Evolutionary conservation across 2,113 vertebrate genomes (phyloP).

Genomic region (Caloenas nicobarica): DNA sequence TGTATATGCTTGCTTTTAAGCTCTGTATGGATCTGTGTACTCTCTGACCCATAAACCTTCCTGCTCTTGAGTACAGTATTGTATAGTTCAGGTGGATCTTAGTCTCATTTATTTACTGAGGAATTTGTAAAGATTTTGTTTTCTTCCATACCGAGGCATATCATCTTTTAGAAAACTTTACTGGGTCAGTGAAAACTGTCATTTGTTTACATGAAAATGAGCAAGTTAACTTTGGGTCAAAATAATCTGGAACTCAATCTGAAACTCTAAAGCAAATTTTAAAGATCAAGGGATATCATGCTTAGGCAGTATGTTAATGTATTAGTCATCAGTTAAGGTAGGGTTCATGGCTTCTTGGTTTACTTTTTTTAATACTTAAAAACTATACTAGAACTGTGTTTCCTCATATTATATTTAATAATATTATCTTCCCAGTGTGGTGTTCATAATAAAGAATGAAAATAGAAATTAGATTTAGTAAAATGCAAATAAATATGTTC

Average conservation of each 20-base stretch:
- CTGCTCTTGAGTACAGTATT: background rate
- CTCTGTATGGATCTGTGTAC: background rate
- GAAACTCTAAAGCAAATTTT: background rate
- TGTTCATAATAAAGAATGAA: background rate
- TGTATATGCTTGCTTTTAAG: background rate
- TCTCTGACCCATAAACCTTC: background rate
- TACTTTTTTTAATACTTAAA: background rate
- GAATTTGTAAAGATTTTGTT: background rate
- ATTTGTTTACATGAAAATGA: background rate
- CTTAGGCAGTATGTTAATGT: background rate
- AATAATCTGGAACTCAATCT: background rate
- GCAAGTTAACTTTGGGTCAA: background rate
- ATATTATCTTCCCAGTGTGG: background rate
- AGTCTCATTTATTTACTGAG: background rate
- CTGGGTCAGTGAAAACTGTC: background rate
- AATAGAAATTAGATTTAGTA: background rate
- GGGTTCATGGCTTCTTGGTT: background rate
- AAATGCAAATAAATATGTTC: background rate
- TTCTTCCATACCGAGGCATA: background rate
- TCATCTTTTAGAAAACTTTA: background rate
- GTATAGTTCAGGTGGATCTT: background rate
- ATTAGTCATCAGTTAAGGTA: background rate
- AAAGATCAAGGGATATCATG: background rate
- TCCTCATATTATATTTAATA: background rate
- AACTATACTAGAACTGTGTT: background rate